Conservation (phyloP, 2,113 vertebrate species). For the Heterotis niloticus region DNA sequence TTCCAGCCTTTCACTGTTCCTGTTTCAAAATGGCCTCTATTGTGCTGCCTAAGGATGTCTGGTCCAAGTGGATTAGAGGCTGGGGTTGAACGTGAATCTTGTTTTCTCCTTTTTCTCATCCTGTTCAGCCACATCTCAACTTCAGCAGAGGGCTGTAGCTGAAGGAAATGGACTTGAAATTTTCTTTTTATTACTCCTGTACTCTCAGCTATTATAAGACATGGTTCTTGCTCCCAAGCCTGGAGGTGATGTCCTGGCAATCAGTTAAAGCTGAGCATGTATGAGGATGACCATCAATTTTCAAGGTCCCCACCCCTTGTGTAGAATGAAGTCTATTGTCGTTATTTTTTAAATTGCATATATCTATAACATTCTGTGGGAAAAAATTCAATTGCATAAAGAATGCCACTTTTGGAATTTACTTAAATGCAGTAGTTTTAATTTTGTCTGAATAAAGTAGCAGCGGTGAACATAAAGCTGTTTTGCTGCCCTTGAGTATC, state of each 20-base stretch:
- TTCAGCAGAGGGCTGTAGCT: no score
- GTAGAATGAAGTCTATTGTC: not conserved
- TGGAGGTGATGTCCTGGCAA: not conserved
- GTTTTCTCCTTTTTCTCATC: conserved; percentile 9
- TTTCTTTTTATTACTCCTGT: not conserved
- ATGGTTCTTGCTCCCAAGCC: not conserved
- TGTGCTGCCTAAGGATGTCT: not conserved
- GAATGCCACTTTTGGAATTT: not conserved
- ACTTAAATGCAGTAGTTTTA: conserved; percentile 14
- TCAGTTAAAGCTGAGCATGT: no score
- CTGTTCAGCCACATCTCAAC: no score
- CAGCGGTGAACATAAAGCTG: not conserved
- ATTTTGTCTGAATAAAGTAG: conserved; percentile 13
- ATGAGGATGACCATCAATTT: no score
- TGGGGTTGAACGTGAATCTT: not conserved
- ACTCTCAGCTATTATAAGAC: not conserved
- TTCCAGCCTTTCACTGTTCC: no score
- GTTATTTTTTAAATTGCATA: not conserved
- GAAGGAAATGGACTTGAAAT: not conserved
- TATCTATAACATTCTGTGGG: conserved; percentile 5
- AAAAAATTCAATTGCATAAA: not conserved
- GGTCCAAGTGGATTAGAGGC: no score
- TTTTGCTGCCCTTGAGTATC: no score
- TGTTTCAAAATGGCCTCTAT: not conserved
- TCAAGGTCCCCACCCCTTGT: no score